A percentile compares a stretch with the other conserved stretches of the same genome.
Conservation (phyloP, 2,888 invertebrate genomes). For the Sesamia inferens region DNA sequence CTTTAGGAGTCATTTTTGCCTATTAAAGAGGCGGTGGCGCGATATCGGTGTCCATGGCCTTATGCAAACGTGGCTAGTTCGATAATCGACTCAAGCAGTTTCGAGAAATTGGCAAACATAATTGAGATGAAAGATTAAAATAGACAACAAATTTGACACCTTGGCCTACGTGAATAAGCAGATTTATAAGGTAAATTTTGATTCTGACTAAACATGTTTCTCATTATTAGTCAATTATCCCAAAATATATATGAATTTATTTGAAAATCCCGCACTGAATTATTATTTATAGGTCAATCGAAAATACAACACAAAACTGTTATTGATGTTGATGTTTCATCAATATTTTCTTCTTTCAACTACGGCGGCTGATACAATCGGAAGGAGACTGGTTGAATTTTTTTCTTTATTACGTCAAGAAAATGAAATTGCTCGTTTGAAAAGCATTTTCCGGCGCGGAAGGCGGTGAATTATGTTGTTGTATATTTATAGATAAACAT, state of each 20-base stretch:
- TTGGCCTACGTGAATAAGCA: constrained; percentile 17
- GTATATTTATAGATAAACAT: constrained; percentile 41
- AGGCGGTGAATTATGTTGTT: constrained; percentile 29
- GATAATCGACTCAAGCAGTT: constrained; percentile 61
- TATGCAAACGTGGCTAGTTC: constrained; percentile 72
- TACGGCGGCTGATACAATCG: background rate
- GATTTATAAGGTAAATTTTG: too few species aligned
- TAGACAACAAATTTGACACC: constrained; percentile 28
- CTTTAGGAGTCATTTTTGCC: constrained; percentile 58
- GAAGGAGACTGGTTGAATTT: constrained; percentile 3
- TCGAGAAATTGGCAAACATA: constrained; percentile 68
- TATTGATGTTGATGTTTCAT: constrained; percentile 8
- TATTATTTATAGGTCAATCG: constrained; percentile 21
- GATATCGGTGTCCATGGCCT: constrained; percentile 72
- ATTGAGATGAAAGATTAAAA: constrained; percentile 44
- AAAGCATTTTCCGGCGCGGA: constrained; percentile 45
- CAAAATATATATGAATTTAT: background rate
- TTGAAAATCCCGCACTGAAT: background rate
- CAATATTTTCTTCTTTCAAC: constrained; percentile 4
- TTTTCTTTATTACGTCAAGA: constrained; percentile 14
- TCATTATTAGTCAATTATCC: background rate
- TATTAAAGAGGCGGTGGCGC: constrained; percentile 66
- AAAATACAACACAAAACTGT: constrained; percentile 24
- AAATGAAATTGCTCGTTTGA: constrained; percentile 33
- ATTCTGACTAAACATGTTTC: background rate